A percentile compares a stretch with the other conserved stretches of the same genome.
Conservation (phyloP, 1,140 invertebrate species). For the Chrysomallon squamiferum region DNA sequence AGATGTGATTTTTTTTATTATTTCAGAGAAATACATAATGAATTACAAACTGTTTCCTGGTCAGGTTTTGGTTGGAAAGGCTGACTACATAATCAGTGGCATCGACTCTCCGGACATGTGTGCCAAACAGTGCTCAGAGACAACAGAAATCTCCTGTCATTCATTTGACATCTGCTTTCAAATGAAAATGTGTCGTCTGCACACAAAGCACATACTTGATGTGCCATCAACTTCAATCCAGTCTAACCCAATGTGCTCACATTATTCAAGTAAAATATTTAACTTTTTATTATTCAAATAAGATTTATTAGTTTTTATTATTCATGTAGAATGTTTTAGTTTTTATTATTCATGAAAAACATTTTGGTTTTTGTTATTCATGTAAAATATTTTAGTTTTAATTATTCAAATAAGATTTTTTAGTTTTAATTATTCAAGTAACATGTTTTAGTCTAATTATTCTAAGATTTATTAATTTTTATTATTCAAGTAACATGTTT, state of each 20-base stretch:
- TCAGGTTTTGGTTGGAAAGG: constrained; percentile 9
- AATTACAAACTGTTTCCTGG: constrained; percentile 27
- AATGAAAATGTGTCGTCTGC: constrained; percentile 23
- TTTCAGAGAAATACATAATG: constrained; percentile 31
- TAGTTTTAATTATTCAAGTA: no score
- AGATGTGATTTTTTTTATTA: neutral
- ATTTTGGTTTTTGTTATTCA: no score
- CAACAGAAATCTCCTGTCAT: constrained; percentile 18
- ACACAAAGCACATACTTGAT: constrained; percentile 28
- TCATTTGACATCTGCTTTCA: constrained; percentile 37
- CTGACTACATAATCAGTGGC: constrained; percentile 6
- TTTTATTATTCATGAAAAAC: no score
- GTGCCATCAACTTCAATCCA: constrained; percentile 6
- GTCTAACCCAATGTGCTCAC: constrained; percentile 19
- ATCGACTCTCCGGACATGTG: constrained; percentile 19
- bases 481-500: no score
- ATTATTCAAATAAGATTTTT: no score
- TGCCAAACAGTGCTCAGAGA: constrained; percentile 25
- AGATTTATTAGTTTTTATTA: no score
- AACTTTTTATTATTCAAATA: no score
- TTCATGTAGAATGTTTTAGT: no score
- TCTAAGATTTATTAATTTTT: no score
- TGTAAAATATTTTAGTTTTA: no score
- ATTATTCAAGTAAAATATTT: constrained; percentile 35
- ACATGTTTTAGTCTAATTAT: no score